phyloP scores from a whole-genome alignment of 2,113 vertebrate genomes.

The Cranoglanis bouderius region DNA sequence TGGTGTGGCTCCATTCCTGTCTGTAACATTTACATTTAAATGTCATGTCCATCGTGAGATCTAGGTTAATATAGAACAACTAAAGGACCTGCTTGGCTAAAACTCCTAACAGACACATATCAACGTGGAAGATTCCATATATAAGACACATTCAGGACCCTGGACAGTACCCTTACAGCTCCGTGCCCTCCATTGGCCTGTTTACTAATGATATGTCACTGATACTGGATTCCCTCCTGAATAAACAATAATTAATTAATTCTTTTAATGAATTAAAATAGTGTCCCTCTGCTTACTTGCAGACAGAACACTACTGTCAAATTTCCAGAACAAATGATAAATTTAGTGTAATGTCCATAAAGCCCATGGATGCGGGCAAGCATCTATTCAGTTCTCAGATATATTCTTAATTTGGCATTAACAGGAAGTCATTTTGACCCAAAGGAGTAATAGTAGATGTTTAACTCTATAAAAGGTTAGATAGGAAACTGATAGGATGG shows the following conservation, averaged over 20 bases:
- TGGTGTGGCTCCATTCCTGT: neutral
- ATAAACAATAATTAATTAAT: neutral
- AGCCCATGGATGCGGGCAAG: neutral
- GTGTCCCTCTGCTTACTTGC: neutral
- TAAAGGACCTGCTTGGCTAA: neutral
- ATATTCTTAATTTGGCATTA: neutral
- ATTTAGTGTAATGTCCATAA: neutral
- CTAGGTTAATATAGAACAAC: neutral
- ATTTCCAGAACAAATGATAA: neutral
- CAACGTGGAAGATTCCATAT: neutral
- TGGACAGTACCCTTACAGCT: slow-evolving; percentile 32
- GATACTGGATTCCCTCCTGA: slow-evolving; percentile 8
- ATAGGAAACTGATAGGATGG: neutral
- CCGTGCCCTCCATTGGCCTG: neutral
- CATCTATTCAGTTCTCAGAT: neutral
- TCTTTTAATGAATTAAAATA: neutral
- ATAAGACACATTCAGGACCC: slow-evolving; percentile 39
- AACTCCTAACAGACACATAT: neutral
- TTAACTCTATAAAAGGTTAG: slow-evolving; percentile 24
- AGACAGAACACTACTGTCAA: neutral
- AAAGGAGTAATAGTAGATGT: neutral
- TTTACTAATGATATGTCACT: neutral
- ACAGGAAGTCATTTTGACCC: slow-evolving; percentile 18
- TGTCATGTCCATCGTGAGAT: neutral
- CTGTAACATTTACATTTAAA: neutral